Conservation (phyloP, 2,888 invertebrate species). For the Diadegma fenestrale region DNA sequence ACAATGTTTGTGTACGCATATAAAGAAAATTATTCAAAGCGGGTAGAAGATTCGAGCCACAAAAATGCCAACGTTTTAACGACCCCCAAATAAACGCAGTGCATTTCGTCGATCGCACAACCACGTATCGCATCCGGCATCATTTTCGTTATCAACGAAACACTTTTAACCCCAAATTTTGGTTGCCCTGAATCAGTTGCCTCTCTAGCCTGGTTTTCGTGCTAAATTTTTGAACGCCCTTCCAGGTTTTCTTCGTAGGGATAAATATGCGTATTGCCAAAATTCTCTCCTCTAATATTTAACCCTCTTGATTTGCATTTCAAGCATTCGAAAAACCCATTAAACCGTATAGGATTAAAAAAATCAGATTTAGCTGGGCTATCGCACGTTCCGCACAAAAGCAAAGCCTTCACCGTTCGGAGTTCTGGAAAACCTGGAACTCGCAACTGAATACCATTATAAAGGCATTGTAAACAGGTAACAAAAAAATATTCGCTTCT, state of each 20-base stretch:
- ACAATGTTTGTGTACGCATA: constrained; percentile 30
- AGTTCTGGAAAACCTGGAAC: constrained; percentile 22
- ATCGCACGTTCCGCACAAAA: constrained; percentile 37
- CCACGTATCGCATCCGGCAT: constrained; percentile 47
- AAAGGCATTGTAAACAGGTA: constrained; percentile 11
- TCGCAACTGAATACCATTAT: constrained; percentile 36
- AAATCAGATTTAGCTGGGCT: constrained; percentile 35
- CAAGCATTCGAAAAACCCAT: constrained; percentile 20
- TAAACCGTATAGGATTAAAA: constrained; percentile 32
- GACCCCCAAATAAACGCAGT: constrained; percentile 48
- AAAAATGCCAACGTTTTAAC: constrained; percentile 24
- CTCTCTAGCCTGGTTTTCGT: constrained; percentile 25
- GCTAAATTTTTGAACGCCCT: constrained; percentile 26
- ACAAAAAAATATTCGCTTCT: constrained; percentile 29
- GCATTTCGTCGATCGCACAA: constrained; percentile 49
- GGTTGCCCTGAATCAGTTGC: constrained; percentile 23
- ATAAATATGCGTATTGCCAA: constrained; percentile 45
- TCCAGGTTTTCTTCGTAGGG: constrained; percentile 37
- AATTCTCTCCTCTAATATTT: constrained; percentile 29
- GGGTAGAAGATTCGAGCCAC: constrained; percentile 27
- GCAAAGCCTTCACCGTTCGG: constrained; percentile 7
- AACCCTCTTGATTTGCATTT: constrained; percentile 42
- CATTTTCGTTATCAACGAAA: constrained; percentile 33
- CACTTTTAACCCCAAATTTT: constrained; percentile 43
- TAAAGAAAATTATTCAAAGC: constrained; percentile 32